These are phyloP conservation scores for Drosophila pegasa DNA, from an alignment of 2,888 invertebrate species.

Conservation along the genomic window DNA sequence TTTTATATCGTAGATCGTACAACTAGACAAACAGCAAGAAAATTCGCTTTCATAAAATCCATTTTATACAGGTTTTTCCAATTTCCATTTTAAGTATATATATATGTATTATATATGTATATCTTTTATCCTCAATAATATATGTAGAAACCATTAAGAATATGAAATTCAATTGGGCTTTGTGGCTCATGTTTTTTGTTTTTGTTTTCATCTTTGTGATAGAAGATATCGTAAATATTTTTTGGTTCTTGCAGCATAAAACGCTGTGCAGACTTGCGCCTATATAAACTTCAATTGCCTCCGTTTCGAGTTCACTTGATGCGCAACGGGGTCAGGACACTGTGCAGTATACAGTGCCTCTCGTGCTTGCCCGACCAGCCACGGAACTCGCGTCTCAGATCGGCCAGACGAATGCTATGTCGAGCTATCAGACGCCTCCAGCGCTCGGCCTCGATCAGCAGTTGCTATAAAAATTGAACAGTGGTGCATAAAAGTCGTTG, in stretches of 20 bases:
- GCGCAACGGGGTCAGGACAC: constrained; percentile 81
- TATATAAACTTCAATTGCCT: constrained; percentile 43
- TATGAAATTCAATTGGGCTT: constrained; percentile 45
- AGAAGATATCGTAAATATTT: constrained; percentile 58
- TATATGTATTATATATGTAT: constrained; percentile 39
- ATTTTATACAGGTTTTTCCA: constrained; percentile 60
- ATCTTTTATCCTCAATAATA: constrained; percentile 32
- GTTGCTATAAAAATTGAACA: constrained; percentile 76
- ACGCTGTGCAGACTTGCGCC: constrained; percentile 68
- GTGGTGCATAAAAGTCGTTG: constrained; percentile 69
- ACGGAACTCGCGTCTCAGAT: constrained; percentile 80
- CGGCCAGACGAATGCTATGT: constrained; percentile 79
- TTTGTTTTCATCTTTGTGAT: constrained; percentile 30
- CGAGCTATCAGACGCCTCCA: constrained; percentile 83
- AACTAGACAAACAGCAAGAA: constrained; percentile 80
- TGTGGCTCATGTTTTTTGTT: constrained; percentile 51
- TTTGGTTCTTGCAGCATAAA: constrained; percentile 72
- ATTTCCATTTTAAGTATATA: constrained; percentile 40
- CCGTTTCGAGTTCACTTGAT: constrained; percentile 63
- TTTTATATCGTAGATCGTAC: constrained; percentile 59
- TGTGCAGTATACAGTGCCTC: constrained; percentile 84
- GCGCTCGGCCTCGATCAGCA: constrained; percentile 82
- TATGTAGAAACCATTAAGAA: constrained; percentile 38
- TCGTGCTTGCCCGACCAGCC: constrained; percentile 85
- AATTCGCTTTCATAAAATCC: constrained; percentile 76